These are phyloP conservation scores for Mythimna pallens DNA, from an alignment of 2,888 invertebrate species.

Conservation along the genomic window DNA sequence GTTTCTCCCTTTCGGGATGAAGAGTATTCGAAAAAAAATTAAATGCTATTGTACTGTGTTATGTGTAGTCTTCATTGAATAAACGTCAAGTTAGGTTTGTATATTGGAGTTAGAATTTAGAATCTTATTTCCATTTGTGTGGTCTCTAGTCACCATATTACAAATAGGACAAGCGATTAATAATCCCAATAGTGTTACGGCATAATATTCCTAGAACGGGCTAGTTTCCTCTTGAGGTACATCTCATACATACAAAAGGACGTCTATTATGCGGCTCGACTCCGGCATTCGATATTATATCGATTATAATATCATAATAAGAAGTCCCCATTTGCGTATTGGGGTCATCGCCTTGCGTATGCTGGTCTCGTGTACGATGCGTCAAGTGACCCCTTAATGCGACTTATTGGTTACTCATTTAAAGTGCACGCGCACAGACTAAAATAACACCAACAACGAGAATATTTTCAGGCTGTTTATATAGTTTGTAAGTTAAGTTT, in stretches of 20 bases:
- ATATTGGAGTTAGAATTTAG: slow-evolving; percentile 26
- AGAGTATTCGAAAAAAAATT: slow-evolving; percentile 34
- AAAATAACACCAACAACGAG: slow-evolving; percentile 59
- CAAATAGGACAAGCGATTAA: slow-evolving; percentile 49
- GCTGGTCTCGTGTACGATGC: slow-evolving; percentile 83
- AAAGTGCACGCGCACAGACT: slow-evolving; percentile 80
- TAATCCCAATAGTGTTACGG: slow-evolving; percentile 36
- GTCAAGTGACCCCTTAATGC: slow-evolving; percentile 88
- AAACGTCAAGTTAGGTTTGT: slow-evolving; percentile 23
- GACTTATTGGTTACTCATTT: slow-evolving; percentile 89
- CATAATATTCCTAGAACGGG: slow-evolving; percentile 44
- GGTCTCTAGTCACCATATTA: slow-evolving; percentile 33
- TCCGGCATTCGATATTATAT: slow-evolving; percentile 65
- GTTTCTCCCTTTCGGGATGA: slow-evolving; percentile 28
- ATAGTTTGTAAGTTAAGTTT: slow-evolving; percentile 32
- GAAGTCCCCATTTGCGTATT: slow-evolving; percentile 82
- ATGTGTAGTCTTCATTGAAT: slow-evolving; percentile 17
- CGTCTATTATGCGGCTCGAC: slow-evolving; percentile 56
- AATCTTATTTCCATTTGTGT: slow-evolving; percentile 40
- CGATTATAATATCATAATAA: slow-evolving; percentile 74
- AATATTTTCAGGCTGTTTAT: slow-evolving; percentile 50
- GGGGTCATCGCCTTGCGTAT: slow-evolving; percentile 87
- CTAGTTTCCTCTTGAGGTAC: slow-evolving; percentile 53
- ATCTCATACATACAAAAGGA: slow-evolving; percentile 57
- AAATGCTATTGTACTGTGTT: slow-evolving; percentile 29